Evolutionary conservation across 1,140 invertebrate species (phyloP).

Genomic region (Bombyx mandarina): DNA sequence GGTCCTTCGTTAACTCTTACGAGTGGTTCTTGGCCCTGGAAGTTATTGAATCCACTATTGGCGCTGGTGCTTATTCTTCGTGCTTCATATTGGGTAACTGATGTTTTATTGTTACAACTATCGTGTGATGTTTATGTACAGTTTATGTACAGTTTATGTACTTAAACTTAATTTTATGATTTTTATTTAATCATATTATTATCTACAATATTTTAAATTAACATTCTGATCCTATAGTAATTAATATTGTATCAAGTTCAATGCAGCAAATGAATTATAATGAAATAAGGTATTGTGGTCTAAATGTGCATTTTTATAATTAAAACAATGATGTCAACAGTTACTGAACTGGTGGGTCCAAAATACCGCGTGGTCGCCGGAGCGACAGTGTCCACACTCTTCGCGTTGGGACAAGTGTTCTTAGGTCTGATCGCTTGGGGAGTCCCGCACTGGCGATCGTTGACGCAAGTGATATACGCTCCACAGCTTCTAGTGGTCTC

Average conservation of each 20-base stretch:
- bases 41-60: conserved; percentile 74
- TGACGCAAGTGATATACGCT: conserved; percentile 78
- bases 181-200: background rate
- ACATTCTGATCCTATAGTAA: background rate
- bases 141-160: background rate
- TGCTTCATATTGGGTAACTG: conserved; percentile 59
- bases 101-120: background rate
- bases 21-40: conserved; percentile 76
- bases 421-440: conserved; percentile 80
- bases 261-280: too few relatives aligned
- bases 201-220: background rate
- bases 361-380: conserved; percentile 80
- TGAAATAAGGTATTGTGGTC: background rate
- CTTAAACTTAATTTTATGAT: background rate
- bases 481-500: conserved; percentile 77
- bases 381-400: conserved; percentile 78
- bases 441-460: conserved; percentile 78
- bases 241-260: too few relatives aligned
- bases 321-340: conserved; percentile 38
- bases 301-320: background rate
- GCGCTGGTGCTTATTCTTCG: conserved; percentile 59
- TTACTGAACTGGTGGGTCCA: conserved; percentile 83
- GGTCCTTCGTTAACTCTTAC: conserved; percentile 78
- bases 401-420: conserved; percentile 79
- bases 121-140: background rate